Evolutionary conservation across 2,113 vertebrate species (phyloP).

Genomic region (Dipodomys ordii): DNA sequence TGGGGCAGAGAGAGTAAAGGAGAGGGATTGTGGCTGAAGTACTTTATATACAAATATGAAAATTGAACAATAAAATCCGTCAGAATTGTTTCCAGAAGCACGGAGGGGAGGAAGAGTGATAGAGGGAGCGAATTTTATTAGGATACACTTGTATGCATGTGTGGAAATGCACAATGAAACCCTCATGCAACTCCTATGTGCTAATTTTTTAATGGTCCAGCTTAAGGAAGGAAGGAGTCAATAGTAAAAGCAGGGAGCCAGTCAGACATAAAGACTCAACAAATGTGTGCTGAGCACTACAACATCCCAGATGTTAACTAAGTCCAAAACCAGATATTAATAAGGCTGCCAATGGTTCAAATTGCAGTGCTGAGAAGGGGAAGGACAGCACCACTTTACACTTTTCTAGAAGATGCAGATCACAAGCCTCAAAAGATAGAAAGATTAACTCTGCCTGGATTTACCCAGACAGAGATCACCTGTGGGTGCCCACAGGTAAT

Average conservation of each 20-base stretch:
- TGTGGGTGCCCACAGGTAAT: fast-evolving
- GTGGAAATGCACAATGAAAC: too few species aligned
- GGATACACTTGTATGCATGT: too few species aligned
- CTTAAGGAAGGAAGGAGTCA: background rate
- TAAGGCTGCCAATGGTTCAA: background rate
- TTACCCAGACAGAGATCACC: background rate
- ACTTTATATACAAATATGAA: too few species aligned
- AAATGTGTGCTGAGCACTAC: background rate
- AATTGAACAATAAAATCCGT: too few species aligned
- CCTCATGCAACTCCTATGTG: too few species aligned
- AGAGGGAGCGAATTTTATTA: too few species aligned
- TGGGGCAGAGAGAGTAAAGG: too few species aligned
- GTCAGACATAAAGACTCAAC: background rate
- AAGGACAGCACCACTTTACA: too few species aligned
- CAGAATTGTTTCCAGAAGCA: too few species aligned
- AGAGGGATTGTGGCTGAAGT: too few species aligned
- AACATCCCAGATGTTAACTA: background rate
- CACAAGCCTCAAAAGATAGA: background rate
- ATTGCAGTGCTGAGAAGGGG: fast-evolving
- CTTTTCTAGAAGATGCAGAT: too few species aligned
- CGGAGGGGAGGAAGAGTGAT: too few species aligned
- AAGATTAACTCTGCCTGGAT: background rate
- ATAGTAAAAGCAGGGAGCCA: background rate
- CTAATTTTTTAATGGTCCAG: background rate
- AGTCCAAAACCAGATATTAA: background rate